Percentiles rank a stretch among this genome's conserved stretches.
Evolutionary conservation across 1,140 invertebrate genomes (phyloP).

Genomic region (Diachasma alloeum): DNA sequence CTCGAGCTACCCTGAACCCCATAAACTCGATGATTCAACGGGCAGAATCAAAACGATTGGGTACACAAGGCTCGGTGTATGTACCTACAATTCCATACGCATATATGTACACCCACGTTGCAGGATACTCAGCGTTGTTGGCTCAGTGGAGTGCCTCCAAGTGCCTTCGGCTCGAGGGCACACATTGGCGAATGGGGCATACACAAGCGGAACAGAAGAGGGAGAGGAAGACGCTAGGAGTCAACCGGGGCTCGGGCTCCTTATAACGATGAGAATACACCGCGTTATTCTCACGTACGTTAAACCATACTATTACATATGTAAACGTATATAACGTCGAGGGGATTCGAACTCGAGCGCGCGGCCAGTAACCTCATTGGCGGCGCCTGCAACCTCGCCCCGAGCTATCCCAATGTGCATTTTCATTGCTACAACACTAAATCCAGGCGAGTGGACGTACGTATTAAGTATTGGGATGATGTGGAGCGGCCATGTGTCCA

Average conservation of each 20-base stretch:
- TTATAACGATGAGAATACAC: neutral
- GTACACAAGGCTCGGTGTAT: neutral
- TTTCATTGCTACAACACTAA: constrained; percentile 23
- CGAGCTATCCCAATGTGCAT: constrained; percentile 35
- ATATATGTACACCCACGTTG: constrained; percentile 24
- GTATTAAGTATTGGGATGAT: neutral
- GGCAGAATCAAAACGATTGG: neutral
- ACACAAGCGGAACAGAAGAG: neutral
- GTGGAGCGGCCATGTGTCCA: too few relatives aligned
- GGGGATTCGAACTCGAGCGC: constrained; percentile 36
- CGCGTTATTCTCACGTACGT: constrained; percentile 17
- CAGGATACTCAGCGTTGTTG: neutral
- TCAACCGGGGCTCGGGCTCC: neutral
- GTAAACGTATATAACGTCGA: constrained; percentile 23
- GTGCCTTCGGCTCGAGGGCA: neutral
- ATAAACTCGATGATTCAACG: neutral
- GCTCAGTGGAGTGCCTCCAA: neutral
- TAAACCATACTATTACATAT: constrained; percentile 11
- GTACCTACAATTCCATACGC: neutral
- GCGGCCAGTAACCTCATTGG: constrained; percentile 39
- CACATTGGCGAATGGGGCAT: constrained; percentile 9
- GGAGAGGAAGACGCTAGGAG: neutral
- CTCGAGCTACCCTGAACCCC: neutral
- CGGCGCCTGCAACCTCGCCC: constrained; percentile 37
- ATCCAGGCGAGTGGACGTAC: constrained; percentile 12